A percentile compares a stretch with the other conserved stretches of the same genome.
These are phyloP conservation scores for Rhinolophus ferrumequinum DNA, from an alignment of 2,113 vertebrate genomes.

Conservation along the genomic window DNA sequence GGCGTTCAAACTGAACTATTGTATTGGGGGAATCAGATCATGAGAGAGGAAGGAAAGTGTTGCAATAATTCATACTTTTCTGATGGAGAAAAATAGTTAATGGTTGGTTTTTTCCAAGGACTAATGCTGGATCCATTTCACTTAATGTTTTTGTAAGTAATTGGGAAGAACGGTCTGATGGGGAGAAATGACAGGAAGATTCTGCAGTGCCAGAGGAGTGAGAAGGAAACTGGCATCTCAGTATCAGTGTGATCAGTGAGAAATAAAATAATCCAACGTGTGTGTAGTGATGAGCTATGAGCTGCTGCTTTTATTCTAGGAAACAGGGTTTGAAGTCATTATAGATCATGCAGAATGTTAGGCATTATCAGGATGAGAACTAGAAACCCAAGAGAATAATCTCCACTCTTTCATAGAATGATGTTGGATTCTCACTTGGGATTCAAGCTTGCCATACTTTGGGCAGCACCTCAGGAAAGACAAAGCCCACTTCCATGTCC, in stretches of 20 bases:
- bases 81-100: not conserved
- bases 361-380: not conserved
- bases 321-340: not conserved
- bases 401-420: not conserved
- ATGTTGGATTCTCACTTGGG: not conserved
- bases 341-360: not conserved
- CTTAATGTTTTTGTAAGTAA: not conserved
- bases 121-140: not conserved
- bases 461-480: not conserved
- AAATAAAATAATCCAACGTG: not conserved
- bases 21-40: not conserved
- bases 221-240: not conserved
- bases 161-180: not conserved
- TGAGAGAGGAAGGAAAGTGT: not conserved
- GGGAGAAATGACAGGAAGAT: not conserved
- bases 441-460: not conserved
- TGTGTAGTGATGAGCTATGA: not conserved
- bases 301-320: not conserved
- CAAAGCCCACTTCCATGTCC: not conserved
- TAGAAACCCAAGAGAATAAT: not conserved
- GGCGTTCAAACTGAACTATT: not conserved
- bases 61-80: not conserved
- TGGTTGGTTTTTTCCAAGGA: not conserved
- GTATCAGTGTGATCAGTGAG: not conserved
- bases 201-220: not conserved